These are phyloP conservation scores for Pelobates fuscus DNA, from an alignment of 2,113 vertebrate species.

Conservation along the genomic window DNA sequence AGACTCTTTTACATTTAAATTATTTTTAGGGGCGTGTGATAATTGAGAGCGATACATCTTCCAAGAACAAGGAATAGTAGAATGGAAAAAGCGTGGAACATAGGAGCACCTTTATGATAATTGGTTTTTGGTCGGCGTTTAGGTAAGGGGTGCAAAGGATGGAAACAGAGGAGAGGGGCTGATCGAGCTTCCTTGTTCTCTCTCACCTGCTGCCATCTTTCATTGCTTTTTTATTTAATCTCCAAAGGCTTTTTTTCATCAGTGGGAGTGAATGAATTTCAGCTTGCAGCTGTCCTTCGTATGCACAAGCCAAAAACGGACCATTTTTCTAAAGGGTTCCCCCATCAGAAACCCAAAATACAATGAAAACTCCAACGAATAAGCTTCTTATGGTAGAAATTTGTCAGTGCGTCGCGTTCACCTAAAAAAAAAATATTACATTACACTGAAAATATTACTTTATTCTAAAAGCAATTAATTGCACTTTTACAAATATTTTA, in stretches of 20 bases:
- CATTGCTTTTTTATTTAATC: constrained; percentile 47
- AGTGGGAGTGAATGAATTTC: constrained; percentile 46
- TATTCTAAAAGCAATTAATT: too few relatives aligned
- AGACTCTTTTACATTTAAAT: constrained; percentile 55
- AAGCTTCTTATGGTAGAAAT: background rate
- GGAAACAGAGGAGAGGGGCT: constrained; percentile 39
- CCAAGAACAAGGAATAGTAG: background rate
- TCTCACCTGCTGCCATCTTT: constrained; percentile 87
- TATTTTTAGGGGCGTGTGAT: constrained; percentile 24
- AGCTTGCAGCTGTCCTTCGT: constrained; percentile 43
- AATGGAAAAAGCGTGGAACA: constrained; percentile 16
- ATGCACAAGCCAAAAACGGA: constrained; percentile 32
- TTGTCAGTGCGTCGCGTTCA: background rate
- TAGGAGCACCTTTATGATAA: constrained; percentile 56
- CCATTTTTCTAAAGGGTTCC: constrained; percentile 40
- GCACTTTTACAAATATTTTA: too few relatives aligned
- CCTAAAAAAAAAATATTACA: too few relatives aligned
- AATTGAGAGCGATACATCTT: constrained; percentile 38
- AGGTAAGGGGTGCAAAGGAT: constrained; percentile 16
- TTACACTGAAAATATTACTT: too few relatives aligned
- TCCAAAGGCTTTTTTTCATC: constrained; percentile 37
- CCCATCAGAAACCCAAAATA: constrained; percentile 21
- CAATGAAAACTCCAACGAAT: background rate
- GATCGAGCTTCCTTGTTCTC: constrained; percentile 54
- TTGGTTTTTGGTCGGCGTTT: constrained; percentile 50